Evolutionary conservation across 2,888 invertebrate species (phyloP), one percentile per base, ranked within the genome.

Genomic region (Tortricodes alternella): DNA sequence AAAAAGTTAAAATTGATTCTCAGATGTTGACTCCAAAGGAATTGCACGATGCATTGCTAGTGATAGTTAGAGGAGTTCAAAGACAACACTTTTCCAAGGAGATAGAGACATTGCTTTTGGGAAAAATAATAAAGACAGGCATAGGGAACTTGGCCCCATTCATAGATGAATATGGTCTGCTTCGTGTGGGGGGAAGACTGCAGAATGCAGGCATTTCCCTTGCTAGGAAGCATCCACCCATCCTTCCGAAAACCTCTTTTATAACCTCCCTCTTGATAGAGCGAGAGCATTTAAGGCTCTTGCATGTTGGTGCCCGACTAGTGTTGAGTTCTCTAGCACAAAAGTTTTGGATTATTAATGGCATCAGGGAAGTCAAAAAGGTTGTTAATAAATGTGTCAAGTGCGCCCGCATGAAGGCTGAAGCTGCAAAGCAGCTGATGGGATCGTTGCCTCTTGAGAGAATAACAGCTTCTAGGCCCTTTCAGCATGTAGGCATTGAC

Each of bases 401-500:
- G 8, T 62, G 56, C 46, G 46, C 46, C 34, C 37, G 46, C 32
- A 16, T 57, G 13, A 57, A 57, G 27, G 44, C 44, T 16, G 21
- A 15, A 32, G 32, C 46, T 23, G 37, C 43, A 11, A 15, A 34
- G 11, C 49, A 49, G 18, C 18, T 50, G 16, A 50, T 50, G 50
- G 50, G 50, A n/a, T 50, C 50, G 9, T 38, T 50, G 4, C 50
- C 38, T 5, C 1, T 7, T n/a, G 29, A 50, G n/a, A 38, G 43
- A 8, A 6, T 43, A 24, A 15, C 43, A 1, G 24, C 19, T 8
- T 19, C 19, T 15, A 19, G 52, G n/a, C 51, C 58, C 3, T 62
- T 59, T 48, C 18, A 58, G 5, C 29, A 35, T 11, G 13, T 44
- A 7, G 62, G 58, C 11, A 8, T 62, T 7, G 62, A 62, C 27